phyloP scores from a whole-genome alignment of 2,888 invertebrate genomes.

The Heliothis peltigera region DNA sequence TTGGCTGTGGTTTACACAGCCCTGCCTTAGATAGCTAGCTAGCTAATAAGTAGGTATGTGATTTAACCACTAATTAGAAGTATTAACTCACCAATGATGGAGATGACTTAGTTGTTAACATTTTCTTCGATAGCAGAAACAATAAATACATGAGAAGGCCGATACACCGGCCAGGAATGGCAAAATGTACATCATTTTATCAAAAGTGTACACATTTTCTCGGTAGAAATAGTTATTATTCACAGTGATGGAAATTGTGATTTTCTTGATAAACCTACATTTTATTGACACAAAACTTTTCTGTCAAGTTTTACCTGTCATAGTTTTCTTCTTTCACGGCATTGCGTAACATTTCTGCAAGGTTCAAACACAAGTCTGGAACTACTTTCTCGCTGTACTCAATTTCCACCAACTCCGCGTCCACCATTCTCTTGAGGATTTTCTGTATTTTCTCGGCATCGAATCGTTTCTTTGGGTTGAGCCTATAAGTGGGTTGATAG shows the following conservation, averaged over 20 bases:
- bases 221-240: conserved; percentile 2
- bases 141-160: conserved; percentile 59
- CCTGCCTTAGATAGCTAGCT: too few species aligned
- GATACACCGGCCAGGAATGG: conserved; percentile 71
- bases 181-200: conserved; percentile 72
- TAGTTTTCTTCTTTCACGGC: conserved; percentile 91
- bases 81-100: conserved; percentile 18
- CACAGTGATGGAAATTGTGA: conserved; percentile 2
- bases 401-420: conserved; percentile 90
- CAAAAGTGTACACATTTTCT: conserved; percentile 30
- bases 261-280: conserved; percentile 11
- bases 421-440: conserved; percentile 90
- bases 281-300: conserved; percentile 12
- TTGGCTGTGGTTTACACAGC: too few species aligned
- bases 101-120: conserved; percentile 28
- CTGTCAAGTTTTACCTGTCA: conserved; percentile 88
- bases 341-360: conserved; percentile 90
- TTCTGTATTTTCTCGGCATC: conserved; percentile 90
- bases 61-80: not conserved
- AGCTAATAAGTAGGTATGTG: too few species aligned
- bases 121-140: conserved; percentile 56
- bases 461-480: conserved; percentile 91
- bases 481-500: conserved; percentile 91
- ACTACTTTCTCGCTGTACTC: conserved; percentile 91
- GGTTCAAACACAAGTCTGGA: conserved; percentile 89